Conservation (phyloP, 2,797 vertebrate genomes). For the Podarcis lilfordi region DNA sequence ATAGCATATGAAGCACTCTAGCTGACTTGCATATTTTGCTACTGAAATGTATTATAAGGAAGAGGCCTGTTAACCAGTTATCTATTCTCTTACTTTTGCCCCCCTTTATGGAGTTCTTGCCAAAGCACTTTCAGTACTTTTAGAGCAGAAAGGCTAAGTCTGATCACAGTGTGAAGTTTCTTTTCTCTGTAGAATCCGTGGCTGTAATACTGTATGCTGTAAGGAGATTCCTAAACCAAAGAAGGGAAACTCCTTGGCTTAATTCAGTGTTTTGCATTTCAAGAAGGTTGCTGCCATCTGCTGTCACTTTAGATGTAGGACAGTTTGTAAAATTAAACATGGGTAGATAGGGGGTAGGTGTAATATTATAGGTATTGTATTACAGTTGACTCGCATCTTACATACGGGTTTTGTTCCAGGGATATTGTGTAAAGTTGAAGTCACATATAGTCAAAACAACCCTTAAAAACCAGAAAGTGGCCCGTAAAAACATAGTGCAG, state of each 20-base stretch:
- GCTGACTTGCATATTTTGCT: conserved; percentile 51
- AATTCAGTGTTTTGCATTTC: neutral
- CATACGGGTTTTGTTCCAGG: too few species aligned
- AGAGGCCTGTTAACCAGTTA: conserved; percentile 54
- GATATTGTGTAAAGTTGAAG: too few species aligned
- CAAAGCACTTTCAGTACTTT: conserved; percentile 55
- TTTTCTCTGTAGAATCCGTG: neutral
- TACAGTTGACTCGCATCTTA: neutral
- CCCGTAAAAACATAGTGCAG: too few species aligned
- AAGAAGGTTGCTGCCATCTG: conserved; percentile 59
- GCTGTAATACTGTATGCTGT: neutral
- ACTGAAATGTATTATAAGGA: conserved; percentile 58
- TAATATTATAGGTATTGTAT: neutral
- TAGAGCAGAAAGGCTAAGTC: conserved; percentile 55
- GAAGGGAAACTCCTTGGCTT: neutral
- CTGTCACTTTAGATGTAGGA: conserved; percentile 17
- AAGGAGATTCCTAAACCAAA: neutral
- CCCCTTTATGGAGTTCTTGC: conserved; percentile 52
- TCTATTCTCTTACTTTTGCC: conserved; percentile 42
- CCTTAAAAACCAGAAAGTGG: too few species aligned
- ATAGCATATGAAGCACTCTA: neutral
- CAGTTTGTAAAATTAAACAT: neutral
- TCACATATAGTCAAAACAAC: too few species aligned
- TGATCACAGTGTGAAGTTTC: conserved; percentile 63
- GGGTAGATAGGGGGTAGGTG: neutral